phyloP scores from a whole-genome alignment of 2,888 invertebrate species.

The Pachycephus smyrnensis region DNA sequence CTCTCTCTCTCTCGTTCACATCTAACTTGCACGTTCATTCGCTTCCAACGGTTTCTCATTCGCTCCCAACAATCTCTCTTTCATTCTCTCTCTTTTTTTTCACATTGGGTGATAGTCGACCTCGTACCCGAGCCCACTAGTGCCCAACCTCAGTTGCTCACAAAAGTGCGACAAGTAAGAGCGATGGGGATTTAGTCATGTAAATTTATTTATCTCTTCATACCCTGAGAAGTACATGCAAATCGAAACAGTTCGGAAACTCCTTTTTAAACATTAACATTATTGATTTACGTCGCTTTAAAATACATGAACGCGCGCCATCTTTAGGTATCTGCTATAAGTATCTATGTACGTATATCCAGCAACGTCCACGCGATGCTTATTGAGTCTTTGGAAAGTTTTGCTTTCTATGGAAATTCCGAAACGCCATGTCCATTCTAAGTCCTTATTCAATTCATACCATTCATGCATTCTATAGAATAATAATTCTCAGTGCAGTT shows the following conservation, averaged over 20 bases:
- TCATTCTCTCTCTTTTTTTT: too few species aligned
- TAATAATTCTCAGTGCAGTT: neutral
- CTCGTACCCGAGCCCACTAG: too few species aligned
- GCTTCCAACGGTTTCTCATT: too few species aligned
- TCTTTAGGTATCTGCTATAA: neutral
- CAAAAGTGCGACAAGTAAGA: conserved; percentile 13
- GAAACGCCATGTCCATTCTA: neutral
- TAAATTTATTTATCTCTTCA: conserved; percentile 31
- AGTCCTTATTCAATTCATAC: neutral
- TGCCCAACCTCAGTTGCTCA: too few species aligned
- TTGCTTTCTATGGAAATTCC: neutral
- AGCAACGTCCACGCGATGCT: neutral
- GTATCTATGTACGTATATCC: neutral
- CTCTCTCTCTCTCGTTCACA: too few species aligned
- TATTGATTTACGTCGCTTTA: conserved; percentile 26
- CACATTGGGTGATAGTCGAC: too few species aligned
- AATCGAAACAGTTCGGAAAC: conserved; percentile 32
- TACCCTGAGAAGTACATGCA: conserved; percentile 25
- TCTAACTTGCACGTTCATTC: too few species aligned
- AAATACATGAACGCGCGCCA: neutral
- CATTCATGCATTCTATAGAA: neutral
- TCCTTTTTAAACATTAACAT: conserved; percentile 25
- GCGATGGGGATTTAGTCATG: conserved; percentile 19
- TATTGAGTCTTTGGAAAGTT: neutral
- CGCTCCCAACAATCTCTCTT: too few species aligned